Base-by-base conservation (phyloP, 2,113 vertebrate species). In the Proterorhinus semilunaris region DNA sequence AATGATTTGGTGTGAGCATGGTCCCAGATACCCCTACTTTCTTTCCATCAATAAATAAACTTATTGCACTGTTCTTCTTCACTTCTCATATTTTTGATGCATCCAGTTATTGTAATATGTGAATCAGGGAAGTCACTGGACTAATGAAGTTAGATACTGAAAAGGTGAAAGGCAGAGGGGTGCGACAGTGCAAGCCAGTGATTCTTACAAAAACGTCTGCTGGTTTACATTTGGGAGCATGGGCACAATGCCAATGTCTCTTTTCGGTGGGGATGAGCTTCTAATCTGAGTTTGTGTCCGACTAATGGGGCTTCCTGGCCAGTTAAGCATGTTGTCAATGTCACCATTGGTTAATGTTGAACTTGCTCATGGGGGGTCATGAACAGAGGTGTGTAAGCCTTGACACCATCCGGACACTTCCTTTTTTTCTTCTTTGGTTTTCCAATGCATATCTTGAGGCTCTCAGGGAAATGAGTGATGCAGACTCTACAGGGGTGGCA, bases 261-360 rank as follows among this genome's bases (percentile, higher is more conserved):
- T 82, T 87, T 87, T 88, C 80, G 86, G 63, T 51, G 65, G 78
- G 84, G 84, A 88, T 90, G 86, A 87, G 83, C 84, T 74, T 68
- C 88, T 87, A 87, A 89, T 88, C 85, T 88, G 70, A n/a, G 82
- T 84, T 77, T 88, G 78, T 81, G 83, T 89, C 82, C 78, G 82
- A 83, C 82, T 84, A 70, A 88, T 84, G 82, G 85, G 68, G 71
- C 86, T 86, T 91, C n/a, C n/a, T n/a, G n/a, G n/a, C n/a, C 86
- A 88, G 1, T 2, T 21, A 21, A 21, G 21, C 1, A 21, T 21
- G 21, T 21, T 21, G 21, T 21, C 21, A 21, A 1, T 21, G 21
- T 21, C 21, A 21, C 2, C 21, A 21, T 21, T 21, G 21, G 21
- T 21, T 21, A 21, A 21, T 21, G 21, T 21, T 21, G 21, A 21